phyloP scores from a whole-genome alignment of 2,113 vertebrate species.

The Psettodes erumei region DNA sequence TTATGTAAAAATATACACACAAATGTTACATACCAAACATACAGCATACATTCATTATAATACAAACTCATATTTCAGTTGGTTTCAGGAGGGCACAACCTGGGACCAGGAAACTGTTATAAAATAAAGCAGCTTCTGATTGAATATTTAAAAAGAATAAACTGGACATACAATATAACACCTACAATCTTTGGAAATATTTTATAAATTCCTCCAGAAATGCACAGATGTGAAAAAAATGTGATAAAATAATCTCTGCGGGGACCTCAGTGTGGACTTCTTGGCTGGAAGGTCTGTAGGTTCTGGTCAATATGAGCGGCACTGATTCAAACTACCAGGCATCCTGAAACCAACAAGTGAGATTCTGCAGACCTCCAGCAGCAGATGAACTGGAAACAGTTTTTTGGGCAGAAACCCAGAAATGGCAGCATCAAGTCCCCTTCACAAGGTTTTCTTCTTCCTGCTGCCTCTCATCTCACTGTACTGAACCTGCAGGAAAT shows the following conservation, averaged over 20 bases:
- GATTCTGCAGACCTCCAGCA: background rate
- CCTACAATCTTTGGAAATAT: slow-evolving; percentile 15
- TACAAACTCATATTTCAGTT: slow-evolving; percentile 9
- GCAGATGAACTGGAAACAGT: slow-evolving; percentile 4
- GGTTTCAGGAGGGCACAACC: background rate
- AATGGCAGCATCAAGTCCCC: slow-evolving; percentile 11
- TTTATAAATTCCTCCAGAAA: background rate
- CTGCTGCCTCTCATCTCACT: slow-evolving; percentile 84
- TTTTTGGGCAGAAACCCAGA: background rate
- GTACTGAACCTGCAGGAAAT: slow-evolving; percentile 90
- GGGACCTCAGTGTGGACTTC: slow-evolving; percentile 17
- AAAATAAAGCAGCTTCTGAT: slow-evolving; percentile 53
- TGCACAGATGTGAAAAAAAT: slow-evolving; percentile 7
- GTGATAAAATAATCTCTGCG: slow-evolving; percentile 4
- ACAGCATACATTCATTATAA: slow-evolving; percentile 31
- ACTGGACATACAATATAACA: slow-evolving; percentile 31
- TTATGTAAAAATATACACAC: slow-evolving; percentile 32
- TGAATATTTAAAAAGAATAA: slow-evolving; percentile 8
- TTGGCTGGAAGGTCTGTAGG: slow-evolving; percentile 40
- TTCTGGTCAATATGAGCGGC: background rate
- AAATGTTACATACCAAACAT: slow-evolving; percentile 13
- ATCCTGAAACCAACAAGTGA: background rate
- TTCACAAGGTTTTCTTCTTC: slow-evolving; percentile 83
- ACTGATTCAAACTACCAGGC: background rate
- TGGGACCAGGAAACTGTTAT: background rate